These are phyloP conservation scores for Oceanodroma tethys DNA, from an alignment of 2,113 vertebrate genomes.

Conservation along the genomic window DNA sequence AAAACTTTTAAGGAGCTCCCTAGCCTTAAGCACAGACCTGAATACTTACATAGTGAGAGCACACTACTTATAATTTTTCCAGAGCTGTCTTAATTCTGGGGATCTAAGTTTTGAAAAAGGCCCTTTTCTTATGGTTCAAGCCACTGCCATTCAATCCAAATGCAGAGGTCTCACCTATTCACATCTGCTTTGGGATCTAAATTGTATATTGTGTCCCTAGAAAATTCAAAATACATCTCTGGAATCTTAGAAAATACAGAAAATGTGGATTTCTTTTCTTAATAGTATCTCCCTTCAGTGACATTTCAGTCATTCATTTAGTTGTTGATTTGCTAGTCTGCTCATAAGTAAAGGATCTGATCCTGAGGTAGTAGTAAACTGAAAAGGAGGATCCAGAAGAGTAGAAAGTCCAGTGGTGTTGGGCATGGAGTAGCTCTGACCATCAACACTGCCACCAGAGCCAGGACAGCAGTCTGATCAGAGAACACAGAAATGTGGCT, in stretches of 20 bases:
- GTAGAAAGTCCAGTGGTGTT: rapidly evolving
- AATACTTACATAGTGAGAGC: not conserved
- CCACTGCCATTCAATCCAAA: not conserved
- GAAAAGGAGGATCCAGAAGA: not conserved
- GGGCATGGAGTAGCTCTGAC: not conserved
- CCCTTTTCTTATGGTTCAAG: not conserved
- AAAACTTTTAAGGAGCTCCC: not conserved
- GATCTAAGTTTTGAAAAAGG: not conserved
- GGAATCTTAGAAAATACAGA: not conserved
- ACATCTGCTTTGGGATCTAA: not conserved
- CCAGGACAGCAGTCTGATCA: not conserved
- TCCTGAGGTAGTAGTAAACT: not conserved
- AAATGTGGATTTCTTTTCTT: not conserved
- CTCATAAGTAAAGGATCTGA: not conserved
- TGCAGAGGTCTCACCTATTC: not conserved
- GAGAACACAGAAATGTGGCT: not conserved
- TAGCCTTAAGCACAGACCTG: not conserved
- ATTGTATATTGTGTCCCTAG: not conserved
- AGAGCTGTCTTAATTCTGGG: not conserved
- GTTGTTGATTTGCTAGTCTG: not conserved
- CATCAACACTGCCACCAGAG: not conserved
- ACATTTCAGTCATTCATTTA: not conserved
- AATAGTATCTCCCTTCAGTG: not conserved
- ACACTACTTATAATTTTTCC: not conserved
- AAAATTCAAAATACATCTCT: not conserved